These are phyloP conservation scores for Melinaea marsaeus DNA, from an alignment of 2,888 invertebrate genomes.

Conservation along the genomic window DNA sequence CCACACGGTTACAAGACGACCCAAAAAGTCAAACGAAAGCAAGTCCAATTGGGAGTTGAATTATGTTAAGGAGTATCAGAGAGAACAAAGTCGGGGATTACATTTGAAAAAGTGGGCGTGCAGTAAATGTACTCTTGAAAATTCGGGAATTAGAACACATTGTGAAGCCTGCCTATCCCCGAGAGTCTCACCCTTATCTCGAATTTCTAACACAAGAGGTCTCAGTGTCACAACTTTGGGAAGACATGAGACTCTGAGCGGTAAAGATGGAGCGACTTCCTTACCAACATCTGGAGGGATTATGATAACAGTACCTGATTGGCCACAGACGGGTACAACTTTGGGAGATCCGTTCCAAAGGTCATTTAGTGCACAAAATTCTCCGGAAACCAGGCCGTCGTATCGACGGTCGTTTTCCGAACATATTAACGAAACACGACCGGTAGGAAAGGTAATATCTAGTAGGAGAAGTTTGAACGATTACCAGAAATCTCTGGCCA, in stretches of 20 bases:
- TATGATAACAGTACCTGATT: slow-evolving; percentile 81
- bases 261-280: slow-evolving; percentile 64
- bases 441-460: slow-evolving; percentile 68
- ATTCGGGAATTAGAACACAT: slow-evolving; percentile 80
- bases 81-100: slow-evolving; percentile 62
- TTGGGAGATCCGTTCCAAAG: slow-evolving; percentile 55
- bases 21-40: slow-evolving; percentile 67
- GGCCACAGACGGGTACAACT: slow-evolving; percentile 68
- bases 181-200: slow-evolving; percentile 61
- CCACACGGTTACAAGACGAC: slow-evolving; percentile 69
- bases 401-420: slow-evolving; percentile 72
- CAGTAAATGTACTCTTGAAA: slow-evolving; percentile 86
- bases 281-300: slow-evolving; percentile 76
- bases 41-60: slow-evolving; percentile 73
- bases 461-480: slow-evolving; percentile 71
- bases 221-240: slow-evolving; percentile 69
- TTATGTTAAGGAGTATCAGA: slow-evolving; percentile 70
- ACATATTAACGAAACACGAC: slow-evolving; percentile 59
- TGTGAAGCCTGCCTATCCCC: slow-evolving; percentile 89
- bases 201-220: slow-evolving; percentile 64
- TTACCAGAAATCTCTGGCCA: slow-evolving; percentile 63
- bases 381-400: slow-evolving; percentile 68
- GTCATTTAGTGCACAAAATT: slow-evolving; percentile 69
- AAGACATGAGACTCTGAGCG: slow-evolving; percentile 58
- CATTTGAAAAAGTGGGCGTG: slow-evolving; percentile 82